These are phyloP conservation scores for Tanypteryx hageni DNA, from an alignment of 2,888 invertebrate genomes.

Conservation along the genomic window DNA sequence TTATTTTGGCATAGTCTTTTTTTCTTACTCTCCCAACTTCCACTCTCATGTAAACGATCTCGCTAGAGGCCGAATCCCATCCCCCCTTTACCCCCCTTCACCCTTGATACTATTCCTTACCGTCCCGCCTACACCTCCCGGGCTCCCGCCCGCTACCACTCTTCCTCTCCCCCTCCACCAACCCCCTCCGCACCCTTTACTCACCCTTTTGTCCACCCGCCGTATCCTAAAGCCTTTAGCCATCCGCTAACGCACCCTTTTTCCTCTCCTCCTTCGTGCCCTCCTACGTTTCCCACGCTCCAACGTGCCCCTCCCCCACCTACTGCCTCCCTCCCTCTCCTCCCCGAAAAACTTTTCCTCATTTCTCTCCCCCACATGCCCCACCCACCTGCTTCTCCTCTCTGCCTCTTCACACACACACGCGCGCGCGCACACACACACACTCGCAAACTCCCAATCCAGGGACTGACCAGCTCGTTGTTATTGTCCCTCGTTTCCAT, in stretches of 20 bases:
- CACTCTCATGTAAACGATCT: neutral
- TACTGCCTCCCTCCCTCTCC: neutral
- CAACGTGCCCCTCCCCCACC: neutral
- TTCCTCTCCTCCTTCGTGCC: neutral
- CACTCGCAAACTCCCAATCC: neutral
- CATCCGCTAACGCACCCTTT: neutral
- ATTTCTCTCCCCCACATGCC: neutral
- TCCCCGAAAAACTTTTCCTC: neutral
- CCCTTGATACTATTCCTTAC: neutral
- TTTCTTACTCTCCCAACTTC: neutral
- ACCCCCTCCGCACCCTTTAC: neutral
- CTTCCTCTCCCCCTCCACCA: neutral
- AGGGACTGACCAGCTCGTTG: slow-evolving; percentile 51
- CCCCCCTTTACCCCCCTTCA: neutral
- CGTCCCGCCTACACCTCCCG: neutral
- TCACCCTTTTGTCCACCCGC: neutral
- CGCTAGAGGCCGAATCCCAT: neutral
- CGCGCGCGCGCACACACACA: neutral
- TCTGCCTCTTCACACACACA: too few relatives aligned
- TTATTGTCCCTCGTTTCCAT: slow-evolving; percentile 57
- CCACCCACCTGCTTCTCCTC: neutral
- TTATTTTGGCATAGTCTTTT: neutral
- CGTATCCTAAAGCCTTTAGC: neutral
- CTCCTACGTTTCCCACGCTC: neutral
- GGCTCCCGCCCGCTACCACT: neutral